Evolutionary conservation across 2,888 invertebrate species (phyloP).

Genomic region (Caradrina clavipalpis): DNA sequence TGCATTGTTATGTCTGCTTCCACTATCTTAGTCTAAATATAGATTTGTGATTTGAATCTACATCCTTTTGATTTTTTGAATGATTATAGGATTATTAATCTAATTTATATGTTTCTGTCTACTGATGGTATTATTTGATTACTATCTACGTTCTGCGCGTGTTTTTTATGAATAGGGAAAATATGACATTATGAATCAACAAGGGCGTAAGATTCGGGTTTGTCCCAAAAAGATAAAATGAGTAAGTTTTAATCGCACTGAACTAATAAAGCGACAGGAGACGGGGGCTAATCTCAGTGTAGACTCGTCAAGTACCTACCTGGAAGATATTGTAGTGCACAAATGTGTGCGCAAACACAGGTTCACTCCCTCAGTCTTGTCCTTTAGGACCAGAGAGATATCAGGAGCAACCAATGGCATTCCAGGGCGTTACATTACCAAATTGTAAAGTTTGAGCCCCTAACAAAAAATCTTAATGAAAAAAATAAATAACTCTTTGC

Average conservation of each 20-base stretch:
- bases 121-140: constrained; percentile 7
- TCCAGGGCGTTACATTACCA: too few species aligned
- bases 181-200: not conserved
- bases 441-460: too few species aligned
- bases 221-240: not conserved
- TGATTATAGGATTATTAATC: not conserved
- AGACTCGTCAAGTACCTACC: too few species aligned
- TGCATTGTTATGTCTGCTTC: not conserved
- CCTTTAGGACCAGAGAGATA: too few species aligned
- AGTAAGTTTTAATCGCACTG: not conserved
- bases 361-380: too few species aligned
- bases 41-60: constrained; percentile 1
- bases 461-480: too few species aligned
- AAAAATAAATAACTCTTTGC: too few species aligned
- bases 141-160: not conserved
- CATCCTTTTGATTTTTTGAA: not conserved
- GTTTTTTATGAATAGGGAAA: not conserved
- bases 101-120: constrained; percentile 5
- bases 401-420: too few species aligned
- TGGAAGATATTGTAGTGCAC: too few species aligned
- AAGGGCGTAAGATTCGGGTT: not conserved
- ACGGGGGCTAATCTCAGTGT: too few species aligned
- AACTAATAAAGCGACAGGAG: not conserved
- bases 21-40: constrained; percentile 4
- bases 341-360: too few species aligned